Evolutionary conservation across 1,140 invertebrate genomes (phyloP), one percentile per base, ranked within the genome.

Genomic region (Chrysopa pallens): DNA sequence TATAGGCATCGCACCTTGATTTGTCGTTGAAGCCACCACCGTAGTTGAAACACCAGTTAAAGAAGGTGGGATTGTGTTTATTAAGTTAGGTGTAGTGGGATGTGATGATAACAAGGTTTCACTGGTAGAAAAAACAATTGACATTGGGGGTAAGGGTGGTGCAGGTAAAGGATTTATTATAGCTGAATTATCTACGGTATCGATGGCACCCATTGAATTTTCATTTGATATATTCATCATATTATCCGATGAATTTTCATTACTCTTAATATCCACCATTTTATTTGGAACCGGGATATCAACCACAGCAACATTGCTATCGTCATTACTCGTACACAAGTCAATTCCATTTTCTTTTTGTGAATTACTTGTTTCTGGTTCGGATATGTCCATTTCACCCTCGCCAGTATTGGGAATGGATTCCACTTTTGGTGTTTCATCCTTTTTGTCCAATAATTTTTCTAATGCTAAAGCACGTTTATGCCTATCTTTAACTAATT

Each of bases 401-500:
- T 47, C 44, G 11, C 42, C 38, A 50, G 49, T n/a, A 43, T 48
- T 44, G 36, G 17, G 5, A 38, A 53, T 6, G 62, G 60, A 11
- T 29, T 58, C 17, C 2, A 23, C 17, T 48, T 35, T 60, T 58
- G 51, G 61, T 44, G 69, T 67, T 46, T 70, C 63, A 49, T 70
- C 69, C 44, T 68, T 69, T 45, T 67, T 69, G 40, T 76, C 70
- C 43, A 75, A 60, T 14, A 76, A 67, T 56, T 74, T 77, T 55
- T 81, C 69, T 5, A 80, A 60, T 11, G 80, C 81, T 50, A 83
- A 67, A 48, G 81, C 78, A 4, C 81, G 64, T 63, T 84, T 85
- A 45, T 84, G 81, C 46, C 78, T 76, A 52, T 84, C 78, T 52
- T 87, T 88, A 0, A 89, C 82, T 12, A 91, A 64, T 58, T 90